Conservation (phyloP, 2,113 vertebrate genomes). For the human (Homo sapiens) region DNA sequence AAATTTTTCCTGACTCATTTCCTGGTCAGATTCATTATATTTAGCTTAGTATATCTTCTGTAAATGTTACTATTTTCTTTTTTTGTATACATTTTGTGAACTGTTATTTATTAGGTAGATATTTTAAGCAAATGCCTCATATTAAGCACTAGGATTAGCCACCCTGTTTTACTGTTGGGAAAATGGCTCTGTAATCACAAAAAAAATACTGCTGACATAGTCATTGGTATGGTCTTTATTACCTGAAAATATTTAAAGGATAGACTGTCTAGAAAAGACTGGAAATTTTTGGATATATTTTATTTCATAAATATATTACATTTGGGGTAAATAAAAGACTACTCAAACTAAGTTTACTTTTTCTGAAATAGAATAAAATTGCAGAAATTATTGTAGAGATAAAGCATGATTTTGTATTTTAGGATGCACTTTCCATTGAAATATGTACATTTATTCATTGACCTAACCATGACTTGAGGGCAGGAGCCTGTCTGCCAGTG, state of each 20-base stretch:
- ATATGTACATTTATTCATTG: neutral
- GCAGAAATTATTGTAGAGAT: neutral
- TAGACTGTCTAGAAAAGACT: neutral
- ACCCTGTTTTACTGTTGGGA: neutral
- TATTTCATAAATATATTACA: neutral
- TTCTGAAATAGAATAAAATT: neutral
- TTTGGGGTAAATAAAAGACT: neutral
- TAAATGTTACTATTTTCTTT: neutral
- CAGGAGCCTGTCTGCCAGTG: neutral
- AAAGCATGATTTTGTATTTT: neutral
- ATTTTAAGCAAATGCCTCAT: neutral
- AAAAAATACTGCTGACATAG: neutral
- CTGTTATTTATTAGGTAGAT: neutral
- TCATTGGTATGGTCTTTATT: neutral
- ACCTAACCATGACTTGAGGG: neutral
- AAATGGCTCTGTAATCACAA: neutral
- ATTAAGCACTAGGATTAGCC: neutral
- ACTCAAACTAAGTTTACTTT: neutral
- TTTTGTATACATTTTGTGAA: neutral
- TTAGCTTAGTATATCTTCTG: neutral
- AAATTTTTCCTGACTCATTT: neutral
- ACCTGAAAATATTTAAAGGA: neutral
- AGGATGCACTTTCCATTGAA: neutral
- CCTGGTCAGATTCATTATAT: neutral
- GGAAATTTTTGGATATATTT: neutral